Evolutionary conservation across 1,140 invertebrate genomes (phyloP), one percentile per base, ranked within the genome.

Genomic region (Zaprionus africanus): DNA sequence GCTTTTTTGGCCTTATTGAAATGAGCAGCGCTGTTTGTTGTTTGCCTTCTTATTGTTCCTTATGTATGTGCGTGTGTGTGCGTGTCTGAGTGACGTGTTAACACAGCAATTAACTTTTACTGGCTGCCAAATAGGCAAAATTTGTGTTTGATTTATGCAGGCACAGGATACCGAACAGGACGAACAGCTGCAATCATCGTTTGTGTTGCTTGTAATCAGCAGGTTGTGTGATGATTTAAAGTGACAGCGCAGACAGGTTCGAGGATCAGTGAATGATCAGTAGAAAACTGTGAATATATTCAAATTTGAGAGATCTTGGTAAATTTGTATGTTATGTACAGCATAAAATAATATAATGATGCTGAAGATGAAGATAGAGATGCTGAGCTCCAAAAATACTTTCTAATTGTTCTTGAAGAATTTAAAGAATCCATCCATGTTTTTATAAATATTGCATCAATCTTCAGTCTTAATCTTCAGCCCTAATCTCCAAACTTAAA

Each of bases 51-150:
- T 51, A 13, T 22, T 51, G 41, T 17, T 13, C 41, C 41, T n/a
- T n/a, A 12, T 38, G 41, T n/a, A n/a, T 17, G n/a, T 46, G 41
- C 13, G 38, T 41, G 38, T 41, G 43, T 19, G 41, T 17, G n/a
- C n/a, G n/a, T n/a, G n/a, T n/a, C n/a, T 19, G 46, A 12, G 19
- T 22, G 43, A 49, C 46, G 46, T 51, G 46, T 51, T 51, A 51
- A 51, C 46, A 51, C 46, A 22, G 46, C 46, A 51, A 51, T 51
- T 51, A 51, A 51, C 46, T 51, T 51, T 51, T 51, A 51, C 46
- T 51, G 46, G 46, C 46, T 51, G 46, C 19, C 46, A 51, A 51
- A 51, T 51, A 51, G 46, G 46, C 46, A 51, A 51, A 51, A 51
- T 51, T 51, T 51, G 46, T 51, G 19, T 22, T 51, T 51, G 46